Percentiles rank a stretch among this genome's conserved stretches.
Evolutionary conservation across 2,113 vertebrate species (phyloP).

Genomic region (Cololabis saira): DNA sequence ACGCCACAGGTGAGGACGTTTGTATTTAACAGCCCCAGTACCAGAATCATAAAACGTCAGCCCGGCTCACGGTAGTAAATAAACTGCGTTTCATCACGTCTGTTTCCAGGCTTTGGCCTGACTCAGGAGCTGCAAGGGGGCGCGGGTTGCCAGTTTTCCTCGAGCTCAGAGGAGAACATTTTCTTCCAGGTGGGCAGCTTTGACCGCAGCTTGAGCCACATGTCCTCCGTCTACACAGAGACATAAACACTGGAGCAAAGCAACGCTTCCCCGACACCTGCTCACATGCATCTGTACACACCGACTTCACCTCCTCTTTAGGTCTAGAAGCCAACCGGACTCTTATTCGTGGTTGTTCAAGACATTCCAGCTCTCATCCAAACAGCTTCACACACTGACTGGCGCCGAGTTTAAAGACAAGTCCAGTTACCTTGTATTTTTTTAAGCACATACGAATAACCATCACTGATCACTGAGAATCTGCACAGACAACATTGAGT

Average conservation of each 20-base stretch:
- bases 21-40: background rate
- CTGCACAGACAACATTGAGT: no score
- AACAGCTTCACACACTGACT: no score
- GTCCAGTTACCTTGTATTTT: no score
- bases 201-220: constrained; percentile 93
- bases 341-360: no score
- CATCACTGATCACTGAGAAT: no score
- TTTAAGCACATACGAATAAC: no score
- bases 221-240: constrained; percentile 94
- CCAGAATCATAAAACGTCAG: background rate
- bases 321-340: no score
- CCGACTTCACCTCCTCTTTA: background rate
- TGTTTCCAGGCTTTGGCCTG: constrained; percentile 87
- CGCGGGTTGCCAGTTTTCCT: constrained; percentile 83
- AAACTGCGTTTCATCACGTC: constrained; percentile 12
- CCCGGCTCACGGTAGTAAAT: background rate
- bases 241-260: constrained; percentile 80
- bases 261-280: constrained; percentile 23
- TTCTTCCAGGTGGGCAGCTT: constrained; percentile 94
- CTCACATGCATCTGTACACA: constrained; percentile 7
- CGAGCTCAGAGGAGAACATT: constrained; percentile 86
- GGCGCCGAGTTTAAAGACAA: no score
- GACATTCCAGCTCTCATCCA: no score
- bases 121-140: constrained; percentile 85
- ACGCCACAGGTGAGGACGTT: constrained; percentile 83